Base-by-base conservation (phyloP, 2,888 invertebrate genomes). In the Frankliniella fusca region DNA sequence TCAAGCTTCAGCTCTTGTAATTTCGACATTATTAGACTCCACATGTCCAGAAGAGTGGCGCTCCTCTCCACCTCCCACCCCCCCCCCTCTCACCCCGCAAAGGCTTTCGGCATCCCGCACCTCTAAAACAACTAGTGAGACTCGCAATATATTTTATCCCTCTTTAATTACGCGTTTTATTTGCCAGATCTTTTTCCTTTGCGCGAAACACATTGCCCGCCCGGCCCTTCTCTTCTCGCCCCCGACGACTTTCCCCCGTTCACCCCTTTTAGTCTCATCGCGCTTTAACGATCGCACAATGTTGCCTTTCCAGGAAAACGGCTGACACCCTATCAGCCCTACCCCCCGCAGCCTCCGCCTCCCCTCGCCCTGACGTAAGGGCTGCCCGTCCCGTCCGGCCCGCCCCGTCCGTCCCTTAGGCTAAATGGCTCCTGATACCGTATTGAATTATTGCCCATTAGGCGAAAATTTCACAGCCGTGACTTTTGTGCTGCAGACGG, bases 291-390 rank as follows among this genome's bases (percentile, higher is more conserved):
- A 76, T 76, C 70, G 70, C 27, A 76, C 70, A 27, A 76, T 76
- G 70, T 76, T 76, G 70, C 70, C 70, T 76, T 76, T 76, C 70
- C 70, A 76, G 70, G 70, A 76, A 76, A 76, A 76, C 70, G 70
- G 70, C 70, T 76, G 70, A 76, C 80, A 48, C 81, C 54, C 81
- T 82, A 49, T 80, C 49, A 81, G 81, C 83, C 85, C 83, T 84
- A 83, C 80, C 82, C 83, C 82, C 83, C 84, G n/a, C n/a, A n/a
- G n/a, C 81, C 82, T 80, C 82, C 82, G 83, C 83, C 82, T 23
- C 79, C 27, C 83, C 80, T 81, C 76, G n/a, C 83, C 76, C 82
- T 81, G 49, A n/a, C 80, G 28, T 38, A 38, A n/a, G 61, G 49
- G 38, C 80, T 81, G 50, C 79, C 76, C 80, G 49, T 79, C 82